Percentiles rank a stretch among this genome's conserved stretches.
Conservation (phyloP, 2,888 invertebrate species). For the Polydrusus tereticollis region DNA sequence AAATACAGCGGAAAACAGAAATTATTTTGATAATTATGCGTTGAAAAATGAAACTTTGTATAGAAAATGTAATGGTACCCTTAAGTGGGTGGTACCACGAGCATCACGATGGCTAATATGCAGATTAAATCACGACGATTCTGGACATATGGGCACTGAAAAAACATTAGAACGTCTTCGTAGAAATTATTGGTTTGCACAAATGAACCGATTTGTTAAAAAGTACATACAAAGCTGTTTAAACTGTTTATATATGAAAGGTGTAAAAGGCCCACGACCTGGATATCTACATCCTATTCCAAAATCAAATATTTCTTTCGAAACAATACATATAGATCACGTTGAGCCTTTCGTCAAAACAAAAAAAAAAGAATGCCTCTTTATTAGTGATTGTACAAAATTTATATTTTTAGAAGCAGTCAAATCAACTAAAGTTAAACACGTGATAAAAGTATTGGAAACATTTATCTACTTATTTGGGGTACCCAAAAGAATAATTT, state of each 20-base stretch:
- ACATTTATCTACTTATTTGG: background rate
- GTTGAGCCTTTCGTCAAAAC: slow-evolving; percentile 4
- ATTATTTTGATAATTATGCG: slow-evolving; percentile 1
- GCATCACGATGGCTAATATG: slow-evolving; percentile 7
- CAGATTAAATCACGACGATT: slow-evolving; percentile 17
- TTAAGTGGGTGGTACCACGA: slow-evolving; percentile 10
- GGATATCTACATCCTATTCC: slow-evolving; percentile 7
- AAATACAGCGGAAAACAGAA: background rate
- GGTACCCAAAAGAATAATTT: background rate
- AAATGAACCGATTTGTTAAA: too few species aligned
- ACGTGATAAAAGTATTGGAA: background rate
- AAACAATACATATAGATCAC: slow-evolving; percentile 12
- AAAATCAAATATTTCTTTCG: background rate
- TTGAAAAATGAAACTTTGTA: background rate
- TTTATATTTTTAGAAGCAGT: slow-evolving; percentile 3
- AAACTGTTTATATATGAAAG: too few species aligned
- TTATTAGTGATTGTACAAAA: slow-evolving; percentile 12
- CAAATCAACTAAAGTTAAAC: background rate
- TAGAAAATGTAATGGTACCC: slow-evolving; percentile 3
- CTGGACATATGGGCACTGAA: slow-evolving; percentile 15
- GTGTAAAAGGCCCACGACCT: background rate
- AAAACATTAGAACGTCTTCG: slow-evolving; percentile 1
- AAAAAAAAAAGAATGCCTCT: background rate
- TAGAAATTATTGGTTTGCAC: slow-evolving; percentile 29
- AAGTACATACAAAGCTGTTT: too few species aligned